Base-by-base conservation (phyloP, 2,797 vertebrate genomes). In the Tadarida brasiliensis region DNA sequence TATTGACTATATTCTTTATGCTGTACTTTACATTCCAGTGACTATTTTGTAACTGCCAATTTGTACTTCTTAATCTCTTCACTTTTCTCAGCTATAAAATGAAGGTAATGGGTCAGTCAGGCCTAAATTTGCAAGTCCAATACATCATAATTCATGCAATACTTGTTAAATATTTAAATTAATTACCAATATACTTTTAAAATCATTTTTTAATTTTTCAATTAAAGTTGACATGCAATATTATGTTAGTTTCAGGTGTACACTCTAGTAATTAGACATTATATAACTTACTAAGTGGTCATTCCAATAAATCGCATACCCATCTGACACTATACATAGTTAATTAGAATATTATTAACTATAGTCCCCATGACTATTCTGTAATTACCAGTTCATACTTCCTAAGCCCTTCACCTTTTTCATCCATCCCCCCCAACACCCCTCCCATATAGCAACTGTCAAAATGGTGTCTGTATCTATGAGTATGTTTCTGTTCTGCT, bases 101-200 rank as follows among this genome's bases (percentile, higher is more conserved):
- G 20, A 90, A 61, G 57, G 26, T n/a, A 73, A 78, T 16, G 33
- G 26, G 51, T 11, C 7, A 44, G 51, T 11, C 7, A 44, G 24
- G 49, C 39, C 49, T 82, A 56, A 82, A 47, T 24, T 56, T 82
- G 17, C 44, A 26, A 74, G 51, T 24, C 11, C 17, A 67, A 19
- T 20, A 19, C 9, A 35, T 35, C 11, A 24, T 71, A 74, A 83
- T 47, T 47, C 5, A 57, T 67, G 20, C 44, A 94, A 16, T 51
- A 70, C 44, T 85, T 77, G 11, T 81, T 78, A 92, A 90, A 74
- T 83, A 87, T 80, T 54, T 84, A 30, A 86, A 82, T 70, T 78
- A 68, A 89, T 86, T 86, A 59, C 2, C 10, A 85, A 90, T 44
- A 85, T 47, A 68, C 20, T 2, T 68, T 68, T 20, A 16, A 68